Evolutionary conservation across 2,888 invertebrate genomes (phyloP).

Genomic region (Plutella xylostella): DNA sequence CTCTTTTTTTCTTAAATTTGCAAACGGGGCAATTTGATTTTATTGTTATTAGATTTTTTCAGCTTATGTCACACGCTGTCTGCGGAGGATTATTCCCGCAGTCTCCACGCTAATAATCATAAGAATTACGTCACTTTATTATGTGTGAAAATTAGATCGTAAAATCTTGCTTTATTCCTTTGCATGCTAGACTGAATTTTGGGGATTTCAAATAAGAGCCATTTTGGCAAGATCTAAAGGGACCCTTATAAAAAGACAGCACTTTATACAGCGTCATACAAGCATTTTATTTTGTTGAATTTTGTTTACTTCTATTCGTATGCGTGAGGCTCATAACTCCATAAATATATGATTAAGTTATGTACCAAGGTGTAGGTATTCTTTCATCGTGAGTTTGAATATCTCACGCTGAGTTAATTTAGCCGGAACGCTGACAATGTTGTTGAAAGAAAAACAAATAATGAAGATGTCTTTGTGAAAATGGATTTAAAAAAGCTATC

Average conservation of each 20-base stretch:
- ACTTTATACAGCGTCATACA: slow-evolving; percentile 29
- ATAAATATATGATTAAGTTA: slow-evolving; percentile 59
- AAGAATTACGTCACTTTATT: slow-evolving; percentile 68
- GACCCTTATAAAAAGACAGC: slow-evolving; percentile 33
- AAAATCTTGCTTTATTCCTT: slow-evolving; percentile 29
- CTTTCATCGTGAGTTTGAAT: no score
- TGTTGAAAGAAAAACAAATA: slow-evolving; percentile 39
- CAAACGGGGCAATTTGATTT: slow-evolving; percentile 69
- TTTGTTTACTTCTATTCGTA: slow-evolving; percentile 28
- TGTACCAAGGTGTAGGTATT: no score
- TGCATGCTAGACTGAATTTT: slow-evolving; percentile 25
- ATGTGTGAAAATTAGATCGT: slow-evolving; percentile 65
- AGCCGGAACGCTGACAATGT: slow-evolving; percentile 16
- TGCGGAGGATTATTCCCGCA: slow-evolving; percentile 63
- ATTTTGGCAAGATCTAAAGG: slow-evolving; percentile 27
- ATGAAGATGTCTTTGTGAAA: slow-evolving; percentile 62
- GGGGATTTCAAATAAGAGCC: slow-evolving; percentile 27
- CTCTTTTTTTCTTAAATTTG: slow-evolving; percentile 56
- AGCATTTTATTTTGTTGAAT: slow-evolving; percentile 44
- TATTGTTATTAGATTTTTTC: slow-evolving; percentile 71
- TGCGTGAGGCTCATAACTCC: slow-evolving; percentile 50
- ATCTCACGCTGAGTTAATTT: no score
- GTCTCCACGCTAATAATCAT: slow-evolving; percentile 67
- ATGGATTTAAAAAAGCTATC: slow-evolving; percentile 57
- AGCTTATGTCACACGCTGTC: slow-evolving; percentile 66